Base-by-base conservation (phyloP, 2,113 vertebrate species). In the Gavia stellata region DNA sequence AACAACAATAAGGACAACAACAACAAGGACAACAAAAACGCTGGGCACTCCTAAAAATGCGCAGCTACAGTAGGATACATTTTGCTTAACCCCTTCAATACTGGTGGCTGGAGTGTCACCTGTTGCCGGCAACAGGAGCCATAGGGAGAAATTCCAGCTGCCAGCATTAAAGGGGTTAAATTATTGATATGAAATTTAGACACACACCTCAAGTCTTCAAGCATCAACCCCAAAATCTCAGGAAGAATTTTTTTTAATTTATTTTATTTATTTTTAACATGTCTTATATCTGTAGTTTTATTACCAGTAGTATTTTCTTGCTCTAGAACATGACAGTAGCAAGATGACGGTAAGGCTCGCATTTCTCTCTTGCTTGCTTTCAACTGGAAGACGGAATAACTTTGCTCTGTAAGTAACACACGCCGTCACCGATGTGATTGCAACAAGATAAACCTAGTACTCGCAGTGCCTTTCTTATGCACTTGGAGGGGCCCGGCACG, bases 271-370 rank as follows among this genome's bases (percentile, higher is more conserved):
- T 65, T 86, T 92, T 95, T 84, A 95, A 94, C 91, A 91, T 84
- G 95, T 96, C 94, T 81, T 40, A 92, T 88, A 75, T 49, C 79
- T 56, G 95, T 90, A 96, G 81, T 77, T 97, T 94, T 40, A 96
- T 98, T 47, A 97, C 97, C 98, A 98, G 98, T 98, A 98, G 98
- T 98, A 98, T 90, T 97, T 95, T 88, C 96, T 97, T 86, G 96
- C 97, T 96, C 96, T 95, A 96, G 96, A 97, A 98, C 93, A 95
- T 2, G 90, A 97, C 94, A 97, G 97, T 85, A 95, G 97, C 96
- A 95, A 97, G 92, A 90, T 36, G 75, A 97, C 25, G 94, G 92
- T 59, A 82, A 96, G 97, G 97, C 97, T 89, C 78, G 86, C 92
- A 45, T 50, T 72, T 83, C 85, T 94, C 94, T 74, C 94, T n/a